phyloP scores from a whole-genome alignment of 2,888 invertebrate species.

The Uropetala carovei region DNA sequence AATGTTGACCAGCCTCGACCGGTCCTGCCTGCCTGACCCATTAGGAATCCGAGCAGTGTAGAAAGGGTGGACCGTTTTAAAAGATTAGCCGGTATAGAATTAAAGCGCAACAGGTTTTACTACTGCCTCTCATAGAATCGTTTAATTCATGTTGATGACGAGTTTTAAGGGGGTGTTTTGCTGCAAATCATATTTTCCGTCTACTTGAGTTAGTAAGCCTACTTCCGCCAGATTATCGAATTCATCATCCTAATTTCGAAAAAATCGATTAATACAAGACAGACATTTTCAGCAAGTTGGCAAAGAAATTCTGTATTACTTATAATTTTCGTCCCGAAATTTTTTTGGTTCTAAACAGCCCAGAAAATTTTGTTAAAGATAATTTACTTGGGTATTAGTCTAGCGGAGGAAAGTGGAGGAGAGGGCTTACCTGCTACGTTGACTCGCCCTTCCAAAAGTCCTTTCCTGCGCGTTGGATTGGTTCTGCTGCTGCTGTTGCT shows the following conservation, averaged over 20 bases:
- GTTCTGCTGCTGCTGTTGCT: constrained; percentile 47
- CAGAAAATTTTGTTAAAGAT: neutral
- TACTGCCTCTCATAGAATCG: too few species aligned
- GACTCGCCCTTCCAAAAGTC: constrained; percentile 26
- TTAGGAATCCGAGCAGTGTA: neutral
- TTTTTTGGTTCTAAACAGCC: neutral
- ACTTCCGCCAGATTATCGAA: too few species aligned
- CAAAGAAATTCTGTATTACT: neutral
- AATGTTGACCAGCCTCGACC: neutral
- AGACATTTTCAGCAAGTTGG: neutral
- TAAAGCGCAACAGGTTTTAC: too few species aligned
- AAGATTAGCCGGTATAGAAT: constrained; percentile 5
- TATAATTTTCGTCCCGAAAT: neutral
- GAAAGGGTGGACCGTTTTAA: constrained; percentile 27
- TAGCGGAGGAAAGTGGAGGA: neutral
- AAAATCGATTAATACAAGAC: too few species aligned
- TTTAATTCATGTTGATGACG: too few species aligned
- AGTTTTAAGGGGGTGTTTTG: too few species aligned
- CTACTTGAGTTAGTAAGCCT: too few species aligned
- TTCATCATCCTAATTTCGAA: too few species aligned
- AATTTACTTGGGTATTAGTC: neutral
- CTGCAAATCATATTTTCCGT: too few species aligned
- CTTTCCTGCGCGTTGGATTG: constrained; percentile 52
- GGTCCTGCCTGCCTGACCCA: constrained; percentile 33
- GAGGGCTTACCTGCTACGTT: constrained; percentile 27